phyloP scores from a whole-genome alignment of 2,888 invertebrate species.

The Agrilus mali region DNA sequence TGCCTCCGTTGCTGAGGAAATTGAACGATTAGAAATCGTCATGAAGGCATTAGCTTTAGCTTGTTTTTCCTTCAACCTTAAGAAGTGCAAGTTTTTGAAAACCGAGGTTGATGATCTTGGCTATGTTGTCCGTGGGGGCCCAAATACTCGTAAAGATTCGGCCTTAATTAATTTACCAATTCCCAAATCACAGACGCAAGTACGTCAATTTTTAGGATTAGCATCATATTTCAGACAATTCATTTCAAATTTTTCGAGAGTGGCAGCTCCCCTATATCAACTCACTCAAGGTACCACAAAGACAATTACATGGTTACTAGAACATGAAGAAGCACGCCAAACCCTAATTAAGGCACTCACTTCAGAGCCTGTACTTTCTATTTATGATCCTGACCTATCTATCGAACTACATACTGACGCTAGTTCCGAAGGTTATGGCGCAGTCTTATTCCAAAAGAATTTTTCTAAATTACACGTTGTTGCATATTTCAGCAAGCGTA shows the following conservation, averaged over 20 bases:
- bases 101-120: conserved; percentile 9
- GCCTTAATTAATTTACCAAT: too few relatives aligned
- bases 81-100: conserved; percentile 10
- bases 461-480: not conserved
- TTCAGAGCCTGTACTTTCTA: conserved; percentile 2
- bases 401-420: conserved; percentile 11
- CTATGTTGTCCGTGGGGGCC: conserved; percentile 3
- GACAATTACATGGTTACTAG: conserved; percentile 4
- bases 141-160: too few relatives aligned
- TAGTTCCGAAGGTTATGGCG: conserved; percentile 9
- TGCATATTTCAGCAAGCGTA: too few relatives aligned
- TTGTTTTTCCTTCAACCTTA: conserved; percentile 11
- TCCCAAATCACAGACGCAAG: not conserved
- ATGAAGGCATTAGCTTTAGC: conserved; percentile 8
- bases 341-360: conserved; percentile 2
- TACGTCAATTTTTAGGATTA: conserved; percentile 13
- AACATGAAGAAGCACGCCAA: conserved; percentile 6
- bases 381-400: conserved; percentile 1
- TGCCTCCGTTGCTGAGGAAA: conserved; percentile 5
- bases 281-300: not conserved
- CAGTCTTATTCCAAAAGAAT: conserved; percentile 7
- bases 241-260: conserved; percentile 6
- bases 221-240: conserved; percentile 10
- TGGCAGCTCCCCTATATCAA: not conserved
- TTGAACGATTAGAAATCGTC: conserved; percentile 10